Evolutionary conservation across 2,797 vertebrate species (phyloP), one percentile per base, ranked within the genome.

Genomic region (Helostoma temminkii): DNA sequence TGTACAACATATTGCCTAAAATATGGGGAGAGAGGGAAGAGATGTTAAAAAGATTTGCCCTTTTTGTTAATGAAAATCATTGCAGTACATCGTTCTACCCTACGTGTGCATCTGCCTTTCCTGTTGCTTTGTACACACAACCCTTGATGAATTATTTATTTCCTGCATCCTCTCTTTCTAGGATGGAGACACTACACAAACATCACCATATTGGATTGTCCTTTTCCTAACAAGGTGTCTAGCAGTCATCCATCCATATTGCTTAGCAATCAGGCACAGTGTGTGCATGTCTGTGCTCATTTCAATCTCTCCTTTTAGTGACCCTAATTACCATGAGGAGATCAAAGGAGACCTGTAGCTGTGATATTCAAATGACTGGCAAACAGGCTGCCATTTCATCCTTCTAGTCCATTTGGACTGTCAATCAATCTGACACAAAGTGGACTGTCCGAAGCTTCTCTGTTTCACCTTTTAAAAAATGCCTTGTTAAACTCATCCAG

Each of bases 351-450:
- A 21, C n/a, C 49, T 79, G 75, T 62, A 67, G 76, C 91, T 91
- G 82, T 91, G 90, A 92, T 89, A 89, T 93, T 90, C 81, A 90
- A 93, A 93, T 91, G 69, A 82, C 59, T 52, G 77, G 50, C 58
- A 53, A 74, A 86, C 82, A 84, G 72, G 74, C 41, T 74, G 58
- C 66, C 46, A 71, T 79, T 82, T 75, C 68, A 74, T 66, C 70
- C 69, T 39, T 28, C 62, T 43, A 8, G 41, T 50, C 49, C 54
- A 45, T 81, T 77, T 47, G 53, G 14, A 25, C 12, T 70, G 57
- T 59, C 68, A 24, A 22, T 82, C 68, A 67, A 26, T 78, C 18
- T 54, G 56, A 52, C 48, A 42, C 71, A 66, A 43, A 42, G 37
- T 16, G 41, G 68, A 46, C 57, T 39, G 54, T 64, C 39, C n/a